Percentiles rank a stretch among this genome's conserved stretches.
Evolutionary conservation across 2,888 invertebrate genomes (phyloP).

Genomic region (Phyto melanocephala): DNA sequence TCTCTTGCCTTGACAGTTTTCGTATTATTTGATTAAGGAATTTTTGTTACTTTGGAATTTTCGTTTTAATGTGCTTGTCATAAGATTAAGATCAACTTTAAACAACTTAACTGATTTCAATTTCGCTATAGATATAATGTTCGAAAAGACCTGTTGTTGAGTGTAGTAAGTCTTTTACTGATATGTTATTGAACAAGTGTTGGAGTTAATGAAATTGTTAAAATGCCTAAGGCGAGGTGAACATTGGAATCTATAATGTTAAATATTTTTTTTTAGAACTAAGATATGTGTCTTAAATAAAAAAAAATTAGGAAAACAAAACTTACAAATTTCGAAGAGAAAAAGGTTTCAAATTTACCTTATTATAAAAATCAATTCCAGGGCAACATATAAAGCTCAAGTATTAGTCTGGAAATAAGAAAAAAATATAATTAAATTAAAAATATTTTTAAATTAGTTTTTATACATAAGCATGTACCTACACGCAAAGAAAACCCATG

Average conservation of each 20-base stretch:
- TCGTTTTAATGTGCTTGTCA: not conserved
- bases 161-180: not conserved
- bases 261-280: not conserved
- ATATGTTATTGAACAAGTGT: not conserved
- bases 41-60: slow-evolving; percentile 32
- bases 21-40: slow-evolving; percentile 52
- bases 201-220: slow-evolving; percentile 20
- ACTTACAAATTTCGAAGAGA: not conserved
- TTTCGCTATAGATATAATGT: not conserved
- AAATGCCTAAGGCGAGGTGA: not conserved
- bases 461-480: too few relatives aligned
- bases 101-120: slow-evolving; percentile 33
- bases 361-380: not conserved
- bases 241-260: not conserved
- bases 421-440: too few relatives aligned
- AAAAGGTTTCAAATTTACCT: not conserved
- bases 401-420: too few relatives aligned
- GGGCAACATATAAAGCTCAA: too few relatives aligned
- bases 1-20: slow-evolving; percentile 50
- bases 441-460: too few relatives aligned
- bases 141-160: slow-evolving; percentile 41
- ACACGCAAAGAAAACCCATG: too few relatives aligned
- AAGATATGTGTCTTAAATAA: not conserved
- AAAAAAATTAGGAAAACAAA: not conserved
- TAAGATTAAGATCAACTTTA: slow-evolving; percentile 35